These are phyloP conservation scores for Drosophila obscura DNA, from an alignment of 1,140 invertebrate genomes.

Conservation along the genomic window DNA sequence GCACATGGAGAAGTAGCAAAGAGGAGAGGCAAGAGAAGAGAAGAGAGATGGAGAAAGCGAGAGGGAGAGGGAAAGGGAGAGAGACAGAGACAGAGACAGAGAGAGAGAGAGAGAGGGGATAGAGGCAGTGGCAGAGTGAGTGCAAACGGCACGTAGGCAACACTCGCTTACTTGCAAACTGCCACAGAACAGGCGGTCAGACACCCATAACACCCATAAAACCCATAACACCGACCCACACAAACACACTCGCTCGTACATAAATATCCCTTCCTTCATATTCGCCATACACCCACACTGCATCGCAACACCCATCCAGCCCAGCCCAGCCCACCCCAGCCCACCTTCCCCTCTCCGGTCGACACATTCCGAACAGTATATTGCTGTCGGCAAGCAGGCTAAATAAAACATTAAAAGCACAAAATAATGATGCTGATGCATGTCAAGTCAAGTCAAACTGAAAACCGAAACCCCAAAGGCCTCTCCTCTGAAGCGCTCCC, in stretches of 20 bases:
- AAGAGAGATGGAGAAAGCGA: neutral
- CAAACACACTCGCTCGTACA: neutral
- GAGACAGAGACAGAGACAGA: neutral
- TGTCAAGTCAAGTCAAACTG: conserved; percentile 79
- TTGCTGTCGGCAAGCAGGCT: conserved; percentile 69
- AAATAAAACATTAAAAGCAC: conserved; percentile 81
- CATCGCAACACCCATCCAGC: too few species aligned
- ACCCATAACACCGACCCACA: neutral
- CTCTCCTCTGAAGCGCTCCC: neutral
- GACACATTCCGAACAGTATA: conserved; percentile 22
- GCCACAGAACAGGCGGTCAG: conserved; percentile 44
- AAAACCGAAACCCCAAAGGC: conserved; percentile 74
- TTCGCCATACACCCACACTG: neutral
- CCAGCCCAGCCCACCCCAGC: too few species aligned
- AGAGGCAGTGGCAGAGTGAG: conserved; percentile 13
- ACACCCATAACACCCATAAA: conserved; percentile 18
- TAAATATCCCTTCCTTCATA: neutral
- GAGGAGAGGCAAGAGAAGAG: neutral
- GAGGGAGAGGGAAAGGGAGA: neutral
- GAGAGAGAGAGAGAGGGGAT: neutral
- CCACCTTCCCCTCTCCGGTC: neutral
- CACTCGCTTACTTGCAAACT: conserved; percentile 12
- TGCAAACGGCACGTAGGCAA: conserved; percentile 66
- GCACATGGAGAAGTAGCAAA: conserved; percentile 17
- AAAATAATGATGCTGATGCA: conserved; percentile 80